Conservation (phyloP, 2,888 invertebrate genomes). For the Lasioglossum marginatum region DNA sequence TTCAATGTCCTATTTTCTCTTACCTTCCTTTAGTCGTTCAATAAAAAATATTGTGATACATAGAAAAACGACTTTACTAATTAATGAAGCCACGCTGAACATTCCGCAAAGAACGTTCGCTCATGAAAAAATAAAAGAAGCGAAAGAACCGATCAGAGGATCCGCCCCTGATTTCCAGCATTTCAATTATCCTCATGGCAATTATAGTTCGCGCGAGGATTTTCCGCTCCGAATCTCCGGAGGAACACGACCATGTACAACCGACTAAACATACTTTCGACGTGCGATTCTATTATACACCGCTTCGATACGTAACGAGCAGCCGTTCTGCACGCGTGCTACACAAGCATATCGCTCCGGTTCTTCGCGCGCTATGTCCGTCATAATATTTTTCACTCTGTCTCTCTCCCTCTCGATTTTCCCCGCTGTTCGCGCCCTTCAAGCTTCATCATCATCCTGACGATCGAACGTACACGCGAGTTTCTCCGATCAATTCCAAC, state of each 20-base stretch:
- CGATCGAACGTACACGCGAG: conserved; percentile 13
- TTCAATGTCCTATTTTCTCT: not conserved
- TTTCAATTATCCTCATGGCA: not conserved
- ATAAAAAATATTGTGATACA: not conserved
- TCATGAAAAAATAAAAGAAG: not conserved
- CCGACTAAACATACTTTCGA: conserved; percentile 21
- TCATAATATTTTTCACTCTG: conserved; percentile 26
- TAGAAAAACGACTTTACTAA: not conserved
- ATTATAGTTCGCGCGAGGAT: conserved; percentile 28
- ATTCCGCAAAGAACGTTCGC: not conserved
- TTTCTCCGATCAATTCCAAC: conserved; percentile 49
- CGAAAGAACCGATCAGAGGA: not conserved
- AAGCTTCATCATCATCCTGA: not conserved
- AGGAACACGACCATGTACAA: conserved; percentile 16
- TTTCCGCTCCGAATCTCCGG: conserved; percentile 39
- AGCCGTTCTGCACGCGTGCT: not conserved
- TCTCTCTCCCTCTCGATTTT: not conserved
- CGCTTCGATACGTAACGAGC: conserved; percentile 47
- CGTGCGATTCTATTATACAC: conserved; percentile 3
- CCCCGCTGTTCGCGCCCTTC: not conserved
- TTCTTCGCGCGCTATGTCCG: conserved; percentile 31
- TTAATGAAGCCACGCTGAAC: not conserved
- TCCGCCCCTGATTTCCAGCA: no score
- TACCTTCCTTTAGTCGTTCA: not conserved
- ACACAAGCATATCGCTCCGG: conserved; percentile 38